These are phyloP conservation scores for Cryptoblepharus egeriae DNA, from an alignment of 2,797 vertebrate genomes.

Conservation along the genomic window DNA sequence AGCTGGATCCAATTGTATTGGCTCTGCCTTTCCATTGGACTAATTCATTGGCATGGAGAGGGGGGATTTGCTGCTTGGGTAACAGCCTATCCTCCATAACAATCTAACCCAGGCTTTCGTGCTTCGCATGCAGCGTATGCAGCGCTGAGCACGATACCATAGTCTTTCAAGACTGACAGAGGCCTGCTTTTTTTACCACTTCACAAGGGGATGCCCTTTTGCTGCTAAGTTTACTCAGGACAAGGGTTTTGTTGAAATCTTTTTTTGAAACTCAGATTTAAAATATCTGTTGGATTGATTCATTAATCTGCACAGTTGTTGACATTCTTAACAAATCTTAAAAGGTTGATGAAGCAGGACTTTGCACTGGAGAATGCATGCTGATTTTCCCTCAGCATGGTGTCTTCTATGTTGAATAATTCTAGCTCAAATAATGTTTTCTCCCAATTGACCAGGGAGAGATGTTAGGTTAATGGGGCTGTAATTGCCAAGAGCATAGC, in stretches of 20 bases:
- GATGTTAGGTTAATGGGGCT: neutral
- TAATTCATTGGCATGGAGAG: no score
- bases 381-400: neutral
- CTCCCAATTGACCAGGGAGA: neutral
- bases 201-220: neutral
- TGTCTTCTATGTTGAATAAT: neutral
- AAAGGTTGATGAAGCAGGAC: neutral
- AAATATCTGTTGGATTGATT: neutral
- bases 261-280: neutral
- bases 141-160: no score
- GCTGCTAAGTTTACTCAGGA: neutral
- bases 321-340: neutral
- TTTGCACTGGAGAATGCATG: neutral
- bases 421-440: neutral
- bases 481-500: slow-evolving; percentile 1
- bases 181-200: no score
- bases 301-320: no score
- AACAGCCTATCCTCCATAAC: no score
- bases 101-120: no score
- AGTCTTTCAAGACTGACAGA: no score
- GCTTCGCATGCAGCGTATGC: no score
- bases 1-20: no score
- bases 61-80: no score
- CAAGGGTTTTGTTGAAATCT: neutral
- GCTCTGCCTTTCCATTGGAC: no score